These are phyloP conservation scores for Anser cygnoides DNA, from an alignment of 2,113 vertebrate species.

Conservation along the genomic window DNA sequence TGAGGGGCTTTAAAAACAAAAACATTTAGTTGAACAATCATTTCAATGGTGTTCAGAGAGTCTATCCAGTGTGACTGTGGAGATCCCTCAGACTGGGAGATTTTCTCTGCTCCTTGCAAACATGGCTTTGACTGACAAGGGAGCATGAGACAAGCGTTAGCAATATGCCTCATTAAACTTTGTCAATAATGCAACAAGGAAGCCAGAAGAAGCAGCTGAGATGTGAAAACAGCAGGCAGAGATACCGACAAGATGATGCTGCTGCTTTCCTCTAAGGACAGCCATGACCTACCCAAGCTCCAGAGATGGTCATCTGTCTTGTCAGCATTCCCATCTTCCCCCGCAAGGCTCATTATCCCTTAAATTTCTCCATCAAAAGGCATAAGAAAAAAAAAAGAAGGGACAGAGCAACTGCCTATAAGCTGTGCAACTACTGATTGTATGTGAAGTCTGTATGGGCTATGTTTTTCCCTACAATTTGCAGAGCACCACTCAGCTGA, in stretches of 20 bases:
- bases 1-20: neutral
- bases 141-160: neutral
- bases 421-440: neutral
- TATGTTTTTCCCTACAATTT: neutral
- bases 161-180: fast-evolving
- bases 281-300: neutral
- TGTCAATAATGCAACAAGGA: neutral
- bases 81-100: neutral
- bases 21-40: neutral
- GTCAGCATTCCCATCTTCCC: neutral
- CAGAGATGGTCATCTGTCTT: neutral
- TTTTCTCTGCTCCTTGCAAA: neutral
- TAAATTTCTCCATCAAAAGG: neutral
- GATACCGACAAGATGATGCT: neutral
- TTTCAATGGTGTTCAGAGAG: neutral
- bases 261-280: neutral
- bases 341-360: neutral
- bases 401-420: fast-evolving
- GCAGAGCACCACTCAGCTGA: neutral
- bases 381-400: neutral
- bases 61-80: neutral
- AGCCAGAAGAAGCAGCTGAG: neutral
- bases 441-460: neutral
- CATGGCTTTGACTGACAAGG: neutral
- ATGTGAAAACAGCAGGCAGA: neutral